Conservation (phyloP, 2,888 invertebrate species). For the Phalera bucephala region DNA sequence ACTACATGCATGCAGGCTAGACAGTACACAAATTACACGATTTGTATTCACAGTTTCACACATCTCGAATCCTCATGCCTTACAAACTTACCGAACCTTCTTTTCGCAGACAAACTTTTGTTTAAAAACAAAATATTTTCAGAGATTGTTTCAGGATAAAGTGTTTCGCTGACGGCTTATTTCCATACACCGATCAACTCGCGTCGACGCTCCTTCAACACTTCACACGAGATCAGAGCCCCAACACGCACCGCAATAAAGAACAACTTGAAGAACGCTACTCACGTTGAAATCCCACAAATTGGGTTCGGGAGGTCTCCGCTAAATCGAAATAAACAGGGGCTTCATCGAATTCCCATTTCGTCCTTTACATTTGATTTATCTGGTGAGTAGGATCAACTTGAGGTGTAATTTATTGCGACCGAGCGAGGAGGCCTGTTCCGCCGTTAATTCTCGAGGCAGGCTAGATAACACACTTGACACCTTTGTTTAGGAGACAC, state of each 20-base stretch:
- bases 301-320: slow-evolving; percentile 42
- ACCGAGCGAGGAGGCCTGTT: slow-evolving; percentile 45
- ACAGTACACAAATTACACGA: background rate
- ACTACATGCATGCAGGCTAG: no score
- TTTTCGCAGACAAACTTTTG: background rate
- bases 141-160: slow-evolving; percentile 4
- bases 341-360: slow-evolving; percentile 68
- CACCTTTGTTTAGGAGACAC: slow-evolving; percentile 51
- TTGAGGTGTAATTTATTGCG: slow-evolving; percentile 67
- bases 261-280: slow-evolving; percentile 39
- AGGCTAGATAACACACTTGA: slow-evolving; percentile 58
- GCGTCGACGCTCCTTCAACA: slow-evolving; percentile 5
- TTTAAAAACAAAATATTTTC: background rate
- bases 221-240: slow-evolving; percentile 17
- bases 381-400: slow-evolving; percentile 67
- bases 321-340: slow-evolving; percentile 51
- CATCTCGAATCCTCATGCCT: background rate
- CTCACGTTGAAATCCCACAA: slow-evolving; percentile 46
- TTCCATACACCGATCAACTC: slow-evolving; percentile 6
- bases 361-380: slow-evolving; percentile 69
- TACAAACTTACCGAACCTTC: background rate
- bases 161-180: slow-evolving; percentile 7
- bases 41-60: background rate
- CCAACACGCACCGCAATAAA: slow-evolving; percentile 34
- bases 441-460: slow-evolving; percentile 62